These are phyloP conservation scores for Gymnodraco acuticeps DNA, from an alignment of 2,797 vertebrate species.

Conservation along the genomic window DNA sequence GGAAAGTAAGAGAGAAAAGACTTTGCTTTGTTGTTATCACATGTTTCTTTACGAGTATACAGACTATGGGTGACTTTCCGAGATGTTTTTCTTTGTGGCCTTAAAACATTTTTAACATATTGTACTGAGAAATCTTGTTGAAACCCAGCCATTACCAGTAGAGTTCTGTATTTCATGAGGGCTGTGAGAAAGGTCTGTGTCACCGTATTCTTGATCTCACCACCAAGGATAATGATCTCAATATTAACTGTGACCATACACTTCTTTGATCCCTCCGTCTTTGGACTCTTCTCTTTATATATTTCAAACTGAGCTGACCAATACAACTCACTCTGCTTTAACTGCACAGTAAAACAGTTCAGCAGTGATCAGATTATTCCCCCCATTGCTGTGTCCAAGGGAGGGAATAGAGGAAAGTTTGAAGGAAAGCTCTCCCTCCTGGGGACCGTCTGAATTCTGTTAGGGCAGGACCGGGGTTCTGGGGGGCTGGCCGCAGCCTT, in stretches of 20 bases:
- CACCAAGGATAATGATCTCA: neutral
- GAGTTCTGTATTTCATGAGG: neutral
- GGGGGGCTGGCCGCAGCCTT: conserved; percentile 30
- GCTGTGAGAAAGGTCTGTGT: neutral
- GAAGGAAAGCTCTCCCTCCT: conserved; percentile 27
- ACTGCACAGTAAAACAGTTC: conserved; percentile 13
- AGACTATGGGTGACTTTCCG: neutral
- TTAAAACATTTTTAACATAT: neutral
- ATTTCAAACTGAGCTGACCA: conserved; percentile 21
- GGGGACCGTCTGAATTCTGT: conserved; percentile 31
- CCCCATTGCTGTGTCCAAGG: neutral
- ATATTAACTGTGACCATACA: neutral
- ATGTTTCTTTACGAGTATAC: neutral
- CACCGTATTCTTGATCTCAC: neutral
- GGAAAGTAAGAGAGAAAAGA: conserved; percentile 3
- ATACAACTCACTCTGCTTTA: conserved; percentile 18
- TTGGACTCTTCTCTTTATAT: neutral
- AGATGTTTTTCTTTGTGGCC: conserved; percentile 3
- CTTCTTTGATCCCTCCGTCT: neutral
- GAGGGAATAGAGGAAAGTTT: conserved; percentile 17
- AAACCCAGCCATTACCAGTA: neutral
- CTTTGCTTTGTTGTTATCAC: conserved; percentile 29
- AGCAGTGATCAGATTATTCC: conserved; percentile 33
- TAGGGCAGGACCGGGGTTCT: conserved; percentile 25
- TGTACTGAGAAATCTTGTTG: neutral